These are phyloP conservation scores for Xylocopa sonorina DNA, from an alignment of 1,140 invertebrate species.

Conservation along the genomic window DNA sequence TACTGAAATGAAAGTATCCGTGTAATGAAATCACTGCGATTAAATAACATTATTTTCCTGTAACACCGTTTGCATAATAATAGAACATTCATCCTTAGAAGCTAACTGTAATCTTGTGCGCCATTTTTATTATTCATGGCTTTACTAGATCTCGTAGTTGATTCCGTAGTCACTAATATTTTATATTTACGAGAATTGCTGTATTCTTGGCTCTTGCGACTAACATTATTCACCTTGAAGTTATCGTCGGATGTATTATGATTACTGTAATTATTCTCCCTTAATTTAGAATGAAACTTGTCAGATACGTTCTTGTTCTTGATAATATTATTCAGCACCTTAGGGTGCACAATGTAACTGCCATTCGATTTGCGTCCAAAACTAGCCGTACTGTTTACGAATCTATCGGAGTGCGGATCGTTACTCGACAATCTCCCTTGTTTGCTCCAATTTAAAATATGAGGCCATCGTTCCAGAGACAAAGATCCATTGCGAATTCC, in stretches of 20 bases:
- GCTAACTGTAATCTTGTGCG: accelerated
- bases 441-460: slow-evolving; percentile 17
- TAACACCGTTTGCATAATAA: too few relatives aligned
- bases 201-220: background rate
- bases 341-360: background rate
- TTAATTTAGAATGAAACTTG: background rate
- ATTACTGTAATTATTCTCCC: background rate
- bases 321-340: background rate
- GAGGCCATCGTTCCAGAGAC: slow-evolving; percentile 13
- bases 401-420: too few relatives aligned
- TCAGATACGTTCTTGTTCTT: background rate
- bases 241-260: background rate
- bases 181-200: slow-evolving; percentile 13
- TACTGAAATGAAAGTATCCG: too few relatives aligned
- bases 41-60: too few relatives aligned
- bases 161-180: slow-evolving; percentile 39
- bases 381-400: background rate
- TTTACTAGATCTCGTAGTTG: slow-evolving; percentile 3
- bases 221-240: background rate
- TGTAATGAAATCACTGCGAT: too few relatives aligned
- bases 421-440: background rate
- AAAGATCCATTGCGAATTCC: background rate
- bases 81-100: too few relatives aligned
- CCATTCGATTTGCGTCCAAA: background rate
- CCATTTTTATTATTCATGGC: background rate